These are phyloP conservation scores for Stratiomys singularior DNA, from an alignment of 2,888 invertebrate genomes.

Conservation along the genomic window DNA sequence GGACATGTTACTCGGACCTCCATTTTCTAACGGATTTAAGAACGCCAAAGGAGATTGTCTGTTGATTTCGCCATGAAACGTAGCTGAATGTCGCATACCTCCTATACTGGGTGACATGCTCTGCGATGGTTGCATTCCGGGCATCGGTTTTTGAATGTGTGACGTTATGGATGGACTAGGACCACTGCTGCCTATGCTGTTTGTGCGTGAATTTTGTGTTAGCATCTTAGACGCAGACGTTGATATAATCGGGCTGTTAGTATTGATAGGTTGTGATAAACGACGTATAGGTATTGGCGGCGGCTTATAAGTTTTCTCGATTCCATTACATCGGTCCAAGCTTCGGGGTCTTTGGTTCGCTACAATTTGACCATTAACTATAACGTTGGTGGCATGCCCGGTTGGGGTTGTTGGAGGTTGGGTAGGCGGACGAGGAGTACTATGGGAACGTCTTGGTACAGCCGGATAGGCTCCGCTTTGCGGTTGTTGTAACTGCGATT, in stretches of 20 bases:
- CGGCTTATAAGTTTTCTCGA: constrained; percentile 57
- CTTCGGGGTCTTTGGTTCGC: constrained; percentile 61
- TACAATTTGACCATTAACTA: constrained; percentile 51
- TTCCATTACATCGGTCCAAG: constrained; percentile 62
- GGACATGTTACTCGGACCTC: constrained; percentile 48
- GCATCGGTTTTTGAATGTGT: constrained; percentile 47
- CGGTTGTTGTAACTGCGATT: constrained; percentile 34
- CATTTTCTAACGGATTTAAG: constrained; percentile 46
- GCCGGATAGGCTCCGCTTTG: constrained; percentile 55
- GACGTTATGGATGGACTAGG: constrained; percentile 37
- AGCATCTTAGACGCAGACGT: constrained; percentile 25
- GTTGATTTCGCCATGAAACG: constrained; percentile 60
- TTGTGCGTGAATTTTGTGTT: constrained; percentile 48
- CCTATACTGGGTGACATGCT: neutral
- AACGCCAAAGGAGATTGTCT: constrained; percentile 54
- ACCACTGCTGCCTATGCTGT: constrained; percentile 53
- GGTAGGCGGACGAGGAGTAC: constrained; percentile 60
- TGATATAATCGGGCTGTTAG: constrained; percentile 22
- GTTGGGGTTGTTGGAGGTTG: constrained; percentile 49
- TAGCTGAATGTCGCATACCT: constrained; percentile 63
- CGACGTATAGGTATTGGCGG: constrained; percentile 63
- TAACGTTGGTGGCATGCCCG: constrained; percentile 45
- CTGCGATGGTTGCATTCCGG: neutral
- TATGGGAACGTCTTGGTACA: constrained; percentile 64
- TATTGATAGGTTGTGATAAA: constrained; percentile 51